Evolutionary conservation across 2,888 invertebrate species (phyloP), one percentile per base, ranked within the genome.

Genomic region (Alsophila aescularia): DNA sequence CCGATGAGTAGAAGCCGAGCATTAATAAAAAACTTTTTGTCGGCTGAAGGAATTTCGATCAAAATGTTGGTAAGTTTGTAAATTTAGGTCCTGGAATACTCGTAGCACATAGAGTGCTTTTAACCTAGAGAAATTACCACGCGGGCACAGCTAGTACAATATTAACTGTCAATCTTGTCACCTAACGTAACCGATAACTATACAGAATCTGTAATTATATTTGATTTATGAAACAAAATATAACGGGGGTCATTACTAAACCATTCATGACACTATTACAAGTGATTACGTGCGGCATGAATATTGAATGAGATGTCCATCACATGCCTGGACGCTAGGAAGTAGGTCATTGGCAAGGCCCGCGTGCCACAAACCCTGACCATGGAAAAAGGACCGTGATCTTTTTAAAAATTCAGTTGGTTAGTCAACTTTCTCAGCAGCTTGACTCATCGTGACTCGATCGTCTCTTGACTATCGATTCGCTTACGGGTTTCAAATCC

Each of bases 231-330:
- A 42, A 49, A 13, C 31, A 14, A 27, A 29, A 52, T 47, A 34
- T 44, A 53, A 54, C 42, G 44, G 47, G 32, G 40, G n/a, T 39
- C 47, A 68, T 60, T 65, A 63, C 29, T 50, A 52, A 49, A 56
- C 35, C 57, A 52, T 69, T 67, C 60, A 68, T 71, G 56, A 59
- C 64, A 61, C 67, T 31, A 51, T 47, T 24, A 71, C 71, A 15
- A 40, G 44, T 41, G 50, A 79, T 80, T 74, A 72, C 64, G 55
- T 53, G 31, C 37, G 40, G 36, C 62, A 56, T 81, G 64, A 79
- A 79, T 81, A 72, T 74, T 71, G 68, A 69, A 73, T 70, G 68
- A 70, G 62, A 62, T 43, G 57, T 54, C 57, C 40, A 31, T 39
- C 36, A 35, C 27, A 37, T n/a, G 40, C 49, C 39, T 36, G 53